phyloP scores from a whole-genome alignment of 1,140 invertebrate species.

The Lepidurus arcticus region DNA sequence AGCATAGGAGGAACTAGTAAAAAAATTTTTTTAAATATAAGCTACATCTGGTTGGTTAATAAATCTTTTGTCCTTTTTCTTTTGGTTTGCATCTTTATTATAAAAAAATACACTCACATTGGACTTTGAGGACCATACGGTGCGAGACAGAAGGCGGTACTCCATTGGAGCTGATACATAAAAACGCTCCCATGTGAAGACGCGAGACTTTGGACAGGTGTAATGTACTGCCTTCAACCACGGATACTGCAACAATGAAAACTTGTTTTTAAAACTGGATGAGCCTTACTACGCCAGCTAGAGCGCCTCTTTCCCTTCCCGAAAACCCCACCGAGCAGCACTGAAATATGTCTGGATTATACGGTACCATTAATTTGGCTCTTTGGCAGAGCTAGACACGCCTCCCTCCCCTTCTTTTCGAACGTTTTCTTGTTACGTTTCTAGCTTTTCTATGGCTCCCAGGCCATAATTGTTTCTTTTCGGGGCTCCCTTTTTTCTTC shows the following conservation, averaged over 20 bases:
- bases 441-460: background rate
- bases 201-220: slow-evolving; percentile 74
- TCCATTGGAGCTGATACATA: slow-evolving; percentile 78
- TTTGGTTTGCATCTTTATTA: background rate
- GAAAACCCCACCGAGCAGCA: slow-evolving; percentile 2
- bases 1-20: slow-evolving; percentile 45
- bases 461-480: background rate
- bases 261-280: background rate
- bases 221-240: slow-evolving; percentile 65
- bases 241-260: slow-evolving; percentile 61
- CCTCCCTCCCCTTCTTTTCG: background rate
- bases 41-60: background rate
- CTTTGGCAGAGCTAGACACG: background rate
- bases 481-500: too few relatives aligned
- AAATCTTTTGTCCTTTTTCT: background rate
- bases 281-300: too few relatives aligned
- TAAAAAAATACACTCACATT: slow-evolving; percentile 68
- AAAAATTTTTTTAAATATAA: too few relatives aligned
- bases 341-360: slow-evolving; percentile 11
- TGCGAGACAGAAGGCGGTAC: slow-evolving; percentile 82
- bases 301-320: background rate
- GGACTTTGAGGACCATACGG: slow-evolving; percentile 75
- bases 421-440: background rate
- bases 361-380: background rate
- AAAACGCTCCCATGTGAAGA: slow-evolving; percentile 79